Conservation (phyloP, 2,797 vertebrate species). For the Xenentodon cancila region DNA sequence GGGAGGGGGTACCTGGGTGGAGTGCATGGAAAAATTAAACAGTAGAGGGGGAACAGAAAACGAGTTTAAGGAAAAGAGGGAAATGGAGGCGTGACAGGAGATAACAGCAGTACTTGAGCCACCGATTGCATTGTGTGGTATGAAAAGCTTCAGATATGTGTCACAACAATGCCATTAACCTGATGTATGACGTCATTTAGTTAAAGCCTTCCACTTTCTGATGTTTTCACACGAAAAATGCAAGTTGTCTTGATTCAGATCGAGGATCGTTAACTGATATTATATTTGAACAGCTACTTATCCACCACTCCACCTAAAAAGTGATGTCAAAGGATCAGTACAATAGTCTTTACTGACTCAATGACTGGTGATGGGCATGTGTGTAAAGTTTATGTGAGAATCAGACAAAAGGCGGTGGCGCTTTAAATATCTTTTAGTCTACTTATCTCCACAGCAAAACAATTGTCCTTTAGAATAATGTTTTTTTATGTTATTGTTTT, state of each 20-base stretch:
- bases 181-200: conserved; percentile 77
- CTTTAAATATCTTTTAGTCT: conserved; percentile 9
- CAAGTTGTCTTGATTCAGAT: conserved; percentile 52
- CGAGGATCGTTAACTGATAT: conserved; percentile 73
- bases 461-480: conserved; percentile 14
- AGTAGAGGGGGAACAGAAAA: conserved; percentile 51
- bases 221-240: conserved; percentile 65
- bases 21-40: conserved; percentile 29
- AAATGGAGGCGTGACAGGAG: conserved; percentile 54
- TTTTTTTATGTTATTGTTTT: conserved; percentile 9
- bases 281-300: conserved; percentile 64
- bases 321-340: conserved; percentile 53
- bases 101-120: conserved; percentile 45
- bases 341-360: conserved; percentile 53
- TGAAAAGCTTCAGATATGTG: conserved; percentile 67
- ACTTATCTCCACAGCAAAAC: conserved; percentile 1
- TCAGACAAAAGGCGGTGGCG: conserved; percentile 34
- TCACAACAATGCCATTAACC: conserved; percentile 76
- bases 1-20: conserved; percentile 55
- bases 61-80: conserved; percentile 49
- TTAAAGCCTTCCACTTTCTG: conserved; percentile 61
- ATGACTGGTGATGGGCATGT: conserved; percentile 30
- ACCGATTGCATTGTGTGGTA: conserved; percentile 59
- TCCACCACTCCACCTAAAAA: conserved; percentile 56
- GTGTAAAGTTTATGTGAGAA: conserved; percentile 29